Conservation (phyloP, 2,113 vertebrate genomes). For the Myotis yumanensis region DNA sequence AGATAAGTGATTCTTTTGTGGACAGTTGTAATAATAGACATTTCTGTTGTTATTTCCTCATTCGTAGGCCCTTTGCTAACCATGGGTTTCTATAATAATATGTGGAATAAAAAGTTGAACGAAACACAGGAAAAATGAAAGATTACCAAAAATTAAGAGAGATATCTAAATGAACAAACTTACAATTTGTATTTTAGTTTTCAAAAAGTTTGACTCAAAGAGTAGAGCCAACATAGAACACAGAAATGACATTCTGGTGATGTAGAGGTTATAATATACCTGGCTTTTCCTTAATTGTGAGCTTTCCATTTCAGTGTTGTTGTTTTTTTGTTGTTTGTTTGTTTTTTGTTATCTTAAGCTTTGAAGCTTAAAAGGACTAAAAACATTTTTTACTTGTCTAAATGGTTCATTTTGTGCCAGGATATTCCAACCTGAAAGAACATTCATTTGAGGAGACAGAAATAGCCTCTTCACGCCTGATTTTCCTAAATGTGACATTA, state of each 20-base stretch:
- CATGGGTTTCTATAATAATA: constrained; percentile 40
- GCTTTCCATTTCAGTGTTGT: background rate
- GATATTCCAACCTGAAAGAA: constrained; percentile 37
- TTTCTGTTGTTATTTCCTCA: constrained; percentile 32
- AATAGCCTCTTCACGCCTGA: background rate
- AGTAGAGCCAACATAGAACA: background rate
- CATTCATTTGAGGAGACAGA: constrained; percentile 25
- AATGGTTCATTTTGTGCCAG: constrained; percentile 39
- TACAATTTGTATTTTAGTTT: constrained; percentile 51
- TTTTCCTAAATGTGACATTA: constrained; percentile 37
- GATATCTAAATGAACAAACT: background rate
- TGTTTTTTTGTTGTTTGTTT: background rate
- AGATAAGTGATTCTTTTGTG: constrained; percentile 38
- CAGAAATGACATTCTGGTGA: background rate
- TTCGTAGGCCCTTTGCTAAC: constrained; percentile 43
- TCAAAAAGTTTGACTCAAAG: constrained; percentile 9
- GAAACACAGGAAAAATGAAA: constrained; percentile 43
- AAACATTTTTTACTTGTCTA: constrained; percentile 57
- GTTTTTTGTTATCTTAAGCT: constrained; percentile 31
- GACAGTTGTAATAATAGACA: background rate
- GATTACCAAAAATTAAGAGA: constrained; percentile 8
- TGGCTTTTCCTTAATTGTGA: background rate
- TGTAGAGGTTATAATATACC: background rate
- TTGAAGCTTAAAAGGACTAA: constrained; percentile 44
- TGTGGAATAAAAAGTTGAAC: constrained; percentile 44